Conservation (phyloP, 1,140 invertebrate species). For the Drosophila aff. region DNA sequence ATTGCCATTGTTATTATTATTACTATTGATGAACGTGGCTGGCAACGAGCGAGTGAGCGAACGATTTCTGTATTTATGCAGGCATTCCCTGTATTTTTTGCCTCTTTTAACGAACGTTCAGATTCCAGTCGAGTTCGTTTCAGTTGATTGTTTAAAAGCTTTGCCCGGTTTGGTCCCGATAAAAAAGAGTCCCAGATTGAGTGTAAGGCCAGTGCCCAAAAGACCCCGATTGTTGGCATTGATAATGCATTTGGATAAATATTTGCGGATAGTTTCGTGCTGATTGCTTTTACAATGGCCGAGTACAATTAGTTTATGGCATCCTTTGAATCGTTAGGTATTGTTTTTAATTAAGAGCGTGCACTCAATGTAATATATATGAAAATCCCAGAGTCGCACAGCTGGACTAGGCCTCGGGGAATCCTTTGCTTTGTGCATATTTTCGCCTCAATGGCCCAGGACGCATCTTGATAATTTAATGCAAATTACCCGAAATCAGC, state of each 20-base stretch:
- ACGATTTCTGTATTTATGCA: conserved; percentile 18
- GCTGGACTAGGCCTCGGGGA: conserved; percentile 37
- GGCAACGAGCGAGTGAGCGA: conserved; percentile 19
- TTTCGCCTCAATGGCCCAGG: conserved; percentile 57
- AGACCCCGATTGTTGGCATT: conserved; percentile 45
- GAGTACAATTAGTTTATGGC: conserved; percentile 27
- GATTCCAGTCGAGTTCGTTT: conserved; percentile 28
- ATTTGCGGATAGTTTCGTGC: conserved; percentile 27
- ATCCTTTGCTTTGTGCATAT: conserved; percentile 49
- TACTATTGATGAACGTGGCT: conserved; percentile 65
- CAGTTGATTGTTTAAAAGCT: conserved; percentile 62
- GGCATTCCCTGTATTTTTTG: conserved; percentile 1
- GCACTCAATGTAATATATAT: conserved; percentile 13
- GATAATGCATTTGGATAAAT: conserved; percentile 38
- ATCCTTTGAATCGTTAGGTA: background rate
- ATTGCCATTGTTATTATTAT: conserved; percentile 67
- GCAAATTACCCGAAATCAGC: conserved; percentile 78
- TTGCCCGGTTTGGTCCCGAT: conserved; percentile 26
- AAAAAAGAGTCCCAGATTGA: conserved; percentile 13
- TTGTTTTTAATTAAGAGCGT: conserved; percentile 38
- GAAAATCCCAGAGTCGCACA: conserved; percentile 23
- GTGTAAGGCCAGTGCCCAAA: conserved; percentile 45
- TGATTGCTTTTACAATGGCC: conserved; percentile 37
- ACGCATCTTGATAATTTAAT: conserved; percentile 76
- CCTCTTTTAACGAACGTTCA: conserved; percentile 6